A percentile compares a stretch with the other conserved stretches of the same genome.
Conservation (phyloP, 2,113 vertebrate genomes). For the Phalacrocorax brasilianus region DNA sequence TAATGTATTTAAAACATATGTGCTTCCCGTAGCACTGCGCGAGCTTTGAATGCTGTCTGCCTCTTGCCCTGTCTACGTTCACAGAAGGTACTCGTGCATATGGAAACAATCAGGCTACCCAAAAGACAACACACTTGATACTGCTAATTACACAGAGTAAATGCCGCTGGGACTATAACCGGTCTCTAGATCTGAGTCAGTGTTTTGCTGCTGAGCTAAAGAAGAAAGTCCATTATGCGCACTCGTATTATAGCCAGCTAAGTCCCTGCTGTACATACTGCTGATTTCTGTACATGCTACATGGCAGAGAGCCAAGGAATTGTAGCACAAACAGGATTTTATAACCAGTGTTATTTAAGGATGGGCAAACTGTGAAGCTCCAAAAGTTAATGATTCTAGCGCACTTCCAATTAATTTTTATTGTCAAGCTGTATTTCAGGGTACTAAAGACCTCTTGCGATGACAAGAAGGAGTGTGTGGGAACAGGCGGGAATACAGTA, state of each 20-base stretch:
- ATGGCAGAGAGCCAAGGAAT: conserved; percentile 20
- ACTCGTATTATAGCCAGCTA: background rate
- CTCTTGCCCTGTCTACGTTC: conserved; percentile 10
- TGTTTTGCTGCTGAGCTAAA: conserved; percentile 35
- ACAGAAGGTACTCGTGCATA: conserved; percentile 55
- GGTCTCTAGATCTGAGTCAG: conserved; percentile 35
- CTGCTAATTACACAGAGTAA: conserved; percentile 57
- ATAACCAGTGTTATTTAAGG: conserved; percentile 44
- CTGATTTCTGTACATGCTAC: conserved; percentile 32
- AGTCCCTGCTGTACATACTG: conserved; percentile 41
- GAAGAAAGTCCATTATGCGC: conserved; percentile 17
- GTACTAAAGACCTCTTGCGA: conserved; percentile 22
- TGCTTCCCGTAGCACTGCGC: background rate
- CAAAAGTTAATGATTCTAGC: conserved; percentile 39
- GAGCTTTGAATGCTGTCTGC: conserved; percentile 8
- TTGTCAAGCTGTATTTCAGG: conserved; percentile 51
- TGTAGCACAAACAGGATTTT: conserved; percentile 41
- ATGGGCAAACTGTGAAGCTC: conserved; percentile 56
- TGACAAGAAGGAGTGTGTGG: conserved; percentile 51
- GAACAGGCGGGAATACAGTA: background rate
- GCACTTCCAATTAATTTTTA: conserved; percentile 64
- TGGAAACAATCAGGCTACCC: conserved; percentile 71
- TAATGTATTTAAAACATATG: conserved; percentile 69
- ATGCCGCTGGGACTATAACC: conserved; percentile 37
- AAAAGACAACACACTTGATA: conserved; percentile 60